These are phyloP conservation scores for Drosophila equinoxialis DNA, from an alignment of 1,140 invertebrate species.

Conservation along the genomic window DNA sequence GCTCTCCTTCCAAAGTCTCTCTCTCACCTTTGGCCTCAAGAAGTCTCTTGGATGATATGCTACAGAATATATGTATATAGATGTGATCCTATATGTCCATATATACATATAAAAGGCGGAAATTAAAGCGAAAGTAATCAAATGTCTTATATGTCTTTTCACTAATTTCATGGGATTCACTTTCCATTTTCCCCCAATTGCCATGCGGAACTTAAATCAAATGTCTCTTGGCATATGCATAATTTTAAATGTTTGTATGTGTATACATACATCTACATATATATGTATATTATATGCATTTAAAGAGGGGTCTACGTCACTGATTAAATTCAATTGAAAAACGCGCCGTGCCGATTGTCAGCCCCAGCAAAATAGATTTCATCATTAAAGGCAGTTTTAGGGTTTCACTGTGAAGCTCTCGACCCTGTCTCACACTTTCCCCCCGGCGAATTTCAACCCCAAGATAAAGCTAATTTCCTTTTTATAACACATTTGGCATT, in stretches of 20 bases:
- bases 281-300: slow-evolving; percentile 16
- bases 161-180: no score
- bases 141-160: neutral
- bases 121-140: neutral
- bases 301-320: no score
- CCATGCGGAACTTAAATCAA: slow-evolving; percentile 49
- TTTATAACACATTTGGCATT: no score
- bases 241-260: slow-evolving; percentile 24
- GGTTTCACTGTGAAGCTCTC: slow-evolving; percentile 46
- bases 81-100: no score
- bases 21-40: no score
- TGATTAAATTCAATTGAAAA: slow-evolving; percentile 79
- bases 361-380: slow-evolving; percentile 40
- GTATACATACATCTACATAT: no score
- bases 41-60: no score
- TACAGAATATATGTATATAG: no score
- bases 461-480: neutral
- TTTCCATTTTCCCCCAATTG: slow-evolving; percentile 71
- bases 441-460: neutral
- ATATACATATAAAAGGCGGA: neutral
- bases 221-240: slow-evolving; percentile 30
- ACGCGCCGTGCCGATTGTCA: slow-evolving; percentile 44
- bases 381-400: slow-evolving; percentile 67
- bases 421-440: neutral
- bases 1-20: no score